Percentiles rank a stretch among this genome's conserved stretches.
Evolutionary conservation across 2,797 vertebrate genomes (phyloP).

Genomic region (Esox lucius): DNA sequence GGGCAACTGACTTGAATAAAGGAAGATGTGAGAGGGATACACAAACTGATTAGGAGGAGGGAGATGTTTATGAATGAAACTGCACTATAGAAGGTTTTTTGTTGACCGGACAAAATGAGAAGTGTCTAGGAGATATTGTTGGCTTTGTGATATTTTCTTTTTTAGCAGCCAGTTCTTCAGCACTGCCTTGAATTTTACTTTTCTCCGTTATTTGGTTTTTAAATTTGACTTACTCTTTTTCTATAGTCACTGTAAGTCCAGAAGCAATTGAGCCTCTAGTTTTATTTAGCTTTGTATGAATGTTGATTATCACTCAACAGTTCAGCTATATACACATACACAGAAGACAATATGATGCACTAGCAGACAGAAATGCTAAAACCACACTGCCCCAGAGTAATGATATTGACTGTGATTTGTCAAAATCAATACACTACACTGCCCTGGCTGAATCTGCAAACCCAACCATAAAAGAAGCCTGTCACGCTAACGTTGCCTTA

Average conservation of each 20-base stretch:
- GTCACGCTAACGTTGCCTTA: conserved; percentile 82
- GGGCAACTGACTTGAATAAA: conserved; percentile 78
- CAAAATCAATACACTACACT: conserved; percentile 73
- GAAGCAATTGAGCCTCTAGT: conserved; percentile 73
- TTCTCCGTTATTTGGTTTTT: conserved; percentile 67
- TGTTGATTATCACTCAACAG: conserved; percentile 75
- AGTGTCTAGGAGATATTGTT: conserved; percentile 75
- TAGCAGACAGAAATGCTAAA: conserved; percentile 74
- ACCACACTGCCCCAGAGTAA: conserved; percentile 71
- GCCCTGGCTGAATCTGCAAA: conserved; percentile 67
- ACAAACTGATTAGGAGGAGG: conserved; percentile 58
- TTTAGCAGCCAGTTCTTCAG: conserved; percentile 83
- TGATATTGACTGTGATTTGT: conserved; percentile 67
- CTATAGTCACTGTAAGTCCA: conserved; percentile 81
- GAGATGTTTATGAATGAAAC: conserved; percentile 74
- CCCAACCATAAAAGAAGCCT: conserved; percentile 73
- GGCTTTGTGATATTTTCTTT: conserved; percentile 80
- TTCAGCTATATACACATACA: conserved; percentile 63
- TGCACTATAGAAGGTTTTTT: conserved; percentile 78
- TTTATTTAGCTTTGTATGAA: conserved; percentile 74
- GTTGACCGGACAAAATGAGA: conserved; percentile 73
- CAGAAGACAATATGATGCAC: conserved; percentile 76
- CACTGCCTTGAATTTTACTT: conserved; percentile 80
- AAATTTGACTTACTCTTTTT: conserved; percentile 76
- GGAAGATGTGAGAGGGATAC: conserved; percentile 58